phyloP scores from a whole-genome alignment of 2,113 vertebrate genomes.

The Onychostruthus taczanowskii region DNA sequence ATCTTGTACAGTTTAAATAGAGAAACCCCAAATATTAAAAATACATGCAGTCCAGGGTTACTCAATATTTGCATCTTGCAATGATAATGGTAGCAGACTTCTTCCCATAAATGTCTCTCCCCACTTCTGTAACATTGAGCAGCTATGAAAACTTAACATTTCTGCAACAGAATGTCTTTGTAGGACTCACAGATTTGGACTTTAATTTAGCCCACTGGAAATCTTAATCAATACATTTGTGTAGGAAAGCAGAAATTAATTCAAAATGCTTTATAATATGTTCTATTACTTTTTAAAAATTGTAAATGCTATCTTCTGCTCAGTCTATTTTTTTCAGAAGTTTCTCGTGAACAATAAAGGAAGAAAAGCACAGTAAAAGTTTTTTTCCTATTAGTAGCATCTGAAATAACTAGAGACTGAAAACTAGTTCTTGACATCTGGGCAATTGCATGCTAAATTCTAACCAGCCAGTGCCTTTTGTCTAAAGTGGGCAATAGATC shows the following conservation, averaged over 20 bases:
- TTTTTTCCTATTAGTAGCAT: neutral
- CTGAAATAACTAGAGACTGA: constrained; percentile 10
- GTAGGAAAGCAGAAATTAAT: neutral
- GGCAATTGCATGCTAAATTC: neutral
- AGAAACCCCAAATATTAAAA: neutral
- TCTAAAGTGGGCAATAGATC: neutral
- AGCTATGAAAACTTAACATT: neutral
- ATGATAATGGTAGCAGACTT: neutral
- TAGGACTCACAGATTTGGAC: neutral
- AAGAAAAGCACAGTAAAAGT: neutral
- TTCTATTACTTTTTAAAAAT: neutral
- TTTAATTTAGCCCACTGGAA: neutral
- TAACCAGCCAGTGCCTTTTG: neutral
- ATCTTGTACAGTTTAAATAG: neutral
- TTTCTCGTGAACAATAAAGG: neutral
- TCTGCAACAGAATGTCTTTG: neutral
- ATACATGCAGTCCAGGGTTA: neutral
- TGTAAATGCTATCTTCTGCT: neutral
- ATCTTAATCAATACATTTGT: neutral
- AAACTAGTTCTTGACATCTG: constrained; percentile 1
- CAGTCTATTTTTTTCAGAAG: neutral
- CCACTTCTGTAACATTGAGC: neutral
- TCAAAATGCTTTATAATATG: neutral
- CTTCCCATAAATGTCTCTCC: neutral
- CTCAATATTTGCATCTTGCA: neutral